Base-by-base conservation (phyloP, 2,797 vertebrate genomes). In the Sciurus carolinensis region DNA sequence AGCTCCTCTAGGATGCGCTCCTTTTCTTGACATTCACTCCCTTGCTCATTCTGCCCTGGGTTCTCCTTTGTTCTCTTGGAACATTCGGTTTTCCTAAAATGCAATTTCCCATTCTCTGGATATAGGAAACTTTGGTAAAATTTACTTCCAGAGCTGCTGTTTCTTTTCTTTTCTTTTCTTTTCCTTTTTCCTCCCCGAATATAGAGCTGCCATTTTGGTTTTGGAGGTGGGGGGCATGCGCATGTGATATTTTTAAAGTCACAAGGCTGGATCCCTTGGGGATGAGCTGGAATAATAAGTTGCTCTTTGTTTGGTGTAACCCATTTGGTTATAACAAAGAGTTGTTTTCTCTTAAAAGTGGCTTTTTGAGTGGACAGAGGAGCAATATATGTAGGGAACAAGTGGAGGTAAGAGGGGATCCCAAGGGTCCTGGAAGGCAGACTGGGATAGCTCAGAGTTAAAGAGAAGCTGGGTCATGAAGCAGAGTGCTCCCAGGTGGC, bases 281-380 rank as follows among this genome's bases (percentile, higher is more conserved):
- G 39, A 80, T 33, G 30, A 91, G 36, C 30, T 95, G 73, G 20
- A 54, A 75, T 64, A 81, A 93, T 2, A 26, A 94, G 36, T 9
- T 73, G 57, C 50, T 95, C 7, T 47, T 47, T 47, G 44, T 47
- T 36, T 36, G 36, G 36, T 47, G 44, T 47, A 92, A 90, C 71
- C 84, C 75, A 47, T 93, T 77, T 84, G 80, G 54, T 69, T 95
- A 77, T 67, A 91, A 95, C 28, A 79, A 62, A 88, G 84, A 67
- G 75, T n/a, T 67, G 26, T 87, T 84, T 93, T 73, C 82, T 88
- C 44, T 86, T 5, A 50, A 85, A 54, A 73, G 72, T 52, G 36
- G 54, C 44, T 79, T 59, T 79, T 77, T 87, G 76, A 92, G 73
- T 73, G 22, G 13, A 44, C 12, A 83, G 42, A 84, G 36, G 42